These are phyloP conservation scores for Bombus confusus DNA, from an alignment of 1,140 invertebrate species.

Conservation along the genomic window DNA sequence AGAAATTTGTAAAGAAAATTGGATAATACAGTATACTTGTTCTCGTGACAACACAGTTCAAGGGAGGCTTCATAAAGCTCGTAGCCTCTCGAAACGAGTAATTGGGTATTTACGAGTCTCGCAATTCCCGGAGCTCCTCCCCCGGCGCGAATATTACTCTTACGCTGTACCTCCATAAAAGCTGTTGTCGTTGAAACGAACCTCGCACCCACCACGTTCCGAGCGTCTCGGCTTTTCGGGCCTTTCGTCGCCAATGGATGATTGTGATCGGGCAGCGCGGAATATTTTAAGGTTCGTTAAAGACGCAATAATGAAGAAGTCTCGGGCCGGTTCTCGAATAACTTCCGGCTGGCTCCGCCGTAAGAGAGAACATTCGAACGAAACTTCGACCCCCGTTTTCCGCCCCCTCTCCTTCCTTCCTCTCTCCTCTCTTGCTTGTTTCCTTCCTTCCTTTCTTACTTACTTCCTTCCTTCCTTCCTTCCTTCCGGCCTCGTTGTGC, in stretches of 20 bases:
- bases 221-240: not conserved
- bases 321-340: constrained; percentile 57
- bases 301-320: constrained; percentile 70
- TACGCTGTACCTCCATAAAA: constrained; percentile 9
- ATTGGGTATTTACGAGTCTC: constrained; percentile 50
- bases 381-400: constrained; percentile 22
- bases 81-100: constrained; percentile 44
- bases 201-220: not conserved
- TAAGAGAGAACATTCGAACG: constrained; percentile 24
- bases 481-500: constrained; percentile 4
- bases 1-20: no score
- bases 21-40: not conserved
- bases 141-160: constrained; percentile 35
- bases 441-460: not conserved
- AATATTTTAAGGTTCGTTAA: constrained; percentile 74
- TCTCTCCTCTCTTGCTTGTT: not conserved
- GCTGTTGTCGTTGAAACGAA: constrained; percentile 29
- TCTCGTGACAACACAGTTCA: not conserved
- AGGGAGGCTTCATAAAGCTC: no score
- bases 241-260: constrained; percentile 4
- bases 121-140: constrained; percentile 4
- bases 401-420: no score
- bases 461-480: not conserved
- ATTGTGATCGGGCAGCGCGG: constrained; percentile 38
- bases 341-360: constrained; percentile 46